Evolutionary conservation across 2,113 vertebrate species (phyloP).

Genomic region (Raja brachyura): DNA sequence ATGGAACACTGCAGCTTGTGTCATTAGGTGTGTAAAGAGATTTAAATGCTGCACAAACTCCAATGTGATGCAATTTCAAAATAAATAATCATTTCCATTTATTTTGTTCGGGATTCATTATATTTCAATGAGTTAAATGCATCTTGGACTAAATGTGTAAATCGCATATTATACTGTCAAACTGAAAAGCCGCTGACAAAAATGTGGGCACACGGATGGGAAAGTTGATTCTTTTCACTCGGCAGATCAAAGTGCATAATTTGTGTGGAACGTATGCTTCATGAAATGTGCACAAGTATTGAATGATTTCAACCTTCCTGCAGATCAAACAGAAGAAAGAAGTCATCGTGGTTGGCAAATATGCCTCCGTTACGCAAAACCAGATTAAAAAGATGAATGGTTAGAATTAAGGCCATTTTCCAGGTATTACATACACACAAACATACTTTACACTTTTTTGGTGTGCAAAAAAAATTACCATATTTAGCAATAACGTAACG

Average conservation of each 20-base stretch:
- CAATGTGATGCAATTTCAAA: background rate
- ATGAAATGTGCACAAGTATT: background rate
- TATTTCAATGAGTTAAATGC: background rate
- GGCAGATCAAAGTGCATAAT: background rate
- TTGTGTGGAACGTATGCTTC: background rate
- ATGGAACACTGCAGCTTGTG: background rate
- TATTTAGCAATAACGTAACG: too few species aligned
- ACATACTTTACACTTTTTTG: too few species aligned
- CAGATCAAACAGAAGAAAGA: background rate
- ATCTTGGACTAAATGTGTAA: background rate
- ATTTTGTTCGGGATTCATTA: background rate
- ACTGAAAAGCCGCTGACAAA: background rate
- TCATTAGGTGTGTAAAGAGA: background rate
- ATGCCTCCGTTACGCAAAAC: background rate
- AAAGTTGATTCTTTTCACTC: background rate
- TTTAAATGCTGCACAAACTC: background rate
- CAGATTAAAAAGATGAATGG: background rate
- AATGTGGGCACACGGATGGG: background rate
- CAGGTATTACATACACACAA: too few species aligned
- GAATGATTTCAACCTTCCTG: background rate
- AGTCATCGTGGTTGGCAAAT: background rate
- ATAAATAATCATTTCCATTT: background rate
- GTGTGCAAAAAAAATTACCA: too few species aligned
- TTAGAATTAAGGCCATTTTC: too few species aligned
- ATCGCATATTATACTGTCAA: background rate